Percentiles rank a stretch among this genome's conserved stretches.
These are phyloP conservation scores for Poecile atricapillus DNA, from an alignment of 2,113 vertebrate species.

Conservation along the genomic window DNA sequence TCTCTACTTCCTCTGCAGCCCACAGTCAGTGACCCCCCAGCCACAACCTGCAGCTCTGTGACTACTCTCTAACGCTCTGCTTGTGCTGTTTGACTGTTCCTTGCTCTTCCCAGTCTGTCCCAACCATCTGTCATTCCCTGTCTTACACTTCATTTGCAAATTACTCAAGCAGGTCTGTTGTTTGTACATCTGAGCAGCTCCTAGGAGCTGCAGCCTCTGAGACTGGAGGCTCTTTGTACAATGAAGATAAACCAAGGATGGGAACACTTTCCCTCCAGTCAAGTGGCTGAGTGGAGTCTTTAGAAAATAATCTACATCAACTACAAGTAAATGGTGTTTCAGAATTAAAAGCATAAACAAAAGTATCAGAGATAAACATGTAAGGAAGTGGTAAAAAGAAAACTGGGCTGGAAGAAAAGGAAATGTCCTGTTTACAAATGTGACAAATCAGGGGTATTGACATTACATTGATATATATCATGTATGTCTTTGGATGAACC, in stretches of 20 bases:
- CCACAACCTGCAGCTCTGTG: neutral
- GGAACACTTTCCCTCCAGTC: rapidly evolving
- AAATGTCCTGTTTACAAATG: neutral
- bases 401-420: neutral
- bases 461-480: neutral
- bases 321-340: neutral
- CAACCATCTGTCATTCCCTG: neutral
- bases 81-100: neutral
- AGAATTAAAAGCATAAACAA: neutral
- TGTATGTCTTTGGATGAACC: neutral
- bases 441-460: neutral
- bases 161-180: neutral
- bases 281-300: neutral
- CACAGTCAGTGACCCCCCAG: neutral
- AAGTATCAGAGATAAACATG: neutral
- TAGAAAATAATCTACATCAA: neutral
- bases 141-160: conserved; percentile 30
- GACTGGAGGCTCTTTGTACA: neutral
- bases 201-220: neutral
- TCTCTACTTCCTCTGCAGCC: neutral
- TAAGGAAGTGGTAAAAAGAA: neutral
- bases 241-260: neutral
- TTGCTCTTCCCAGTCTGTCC: neutral
- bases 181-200: neutral
- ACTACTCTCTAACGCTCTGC: neutral